A percentile compares a stretch with the other conserved stretches of the same genome.
Evolutionary conservation across 2,888 invertebrate species (phyloP).

Genomic region (Mesorhabditis sp.): DNA sequence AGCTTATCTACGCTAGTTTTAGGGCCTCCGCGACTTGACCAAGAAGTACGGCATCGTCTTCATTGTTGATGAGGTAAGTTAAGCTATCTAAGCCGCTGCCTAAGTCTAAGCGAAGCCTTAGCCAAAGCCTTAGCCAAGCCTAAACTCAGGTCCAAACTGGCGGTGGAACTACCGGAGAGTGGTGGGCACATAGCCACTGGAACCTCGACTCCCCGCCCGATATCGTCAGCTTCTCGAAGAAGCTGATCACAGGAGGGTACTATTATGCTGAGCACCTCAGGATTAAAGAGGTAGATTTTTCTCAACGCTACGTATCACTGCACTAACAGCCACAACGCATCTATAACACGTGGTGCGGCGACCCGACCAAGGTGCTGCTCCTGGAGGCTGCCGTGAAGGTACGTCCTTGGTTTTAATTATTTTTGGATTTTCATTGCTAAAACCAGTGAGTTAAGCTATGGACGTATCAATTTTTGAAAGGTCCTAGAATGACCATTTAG

Average conservation of each 20-base stretch:
- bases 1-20: constrained; percentile 52
- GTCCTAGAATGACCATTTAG: not conserved
- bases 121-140: not conserved
- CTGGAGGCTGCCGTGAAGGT: constrained; percentile 79
- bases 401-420: not conserved
- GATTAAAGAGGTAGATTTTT: constrained; percentile 64
- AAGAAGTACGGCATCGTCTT: constrained; percentile 75
- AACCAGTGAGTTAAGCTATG: no score
- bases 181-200: constrained; percentile 96
- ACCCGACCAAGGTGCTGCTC: constrained; percentile 84
- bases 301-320: no score
- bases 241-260: constrained; percentile 94
- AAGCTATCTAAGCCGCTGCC: not conserved
- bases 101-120: not conserved
- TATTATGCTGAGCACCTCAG: constrained; percentile 75
- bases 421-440: no score
- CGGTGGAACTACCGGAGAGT: constrained; percentile 89
- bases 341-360: constrained; percentile 99
- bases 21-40: constrained; percentile 74
- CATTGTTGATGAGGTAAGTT: constrained; percentile 82
- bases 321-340: constrained; percentile 76
- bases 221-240: constrained; percentile 90
- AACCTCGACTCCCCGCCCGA: constrained; percentile 80
- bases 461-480: not conserved
- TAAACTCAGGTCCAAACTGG: constrained; percentile 74